A percentile compares a stretch with the other conserved stretches of the same genome.
These are phyloP conservation scores for Euzophera pinguis DNA, from an alignment of 2,888 invertebrate species.

Conservation along the genomic window DNA sequence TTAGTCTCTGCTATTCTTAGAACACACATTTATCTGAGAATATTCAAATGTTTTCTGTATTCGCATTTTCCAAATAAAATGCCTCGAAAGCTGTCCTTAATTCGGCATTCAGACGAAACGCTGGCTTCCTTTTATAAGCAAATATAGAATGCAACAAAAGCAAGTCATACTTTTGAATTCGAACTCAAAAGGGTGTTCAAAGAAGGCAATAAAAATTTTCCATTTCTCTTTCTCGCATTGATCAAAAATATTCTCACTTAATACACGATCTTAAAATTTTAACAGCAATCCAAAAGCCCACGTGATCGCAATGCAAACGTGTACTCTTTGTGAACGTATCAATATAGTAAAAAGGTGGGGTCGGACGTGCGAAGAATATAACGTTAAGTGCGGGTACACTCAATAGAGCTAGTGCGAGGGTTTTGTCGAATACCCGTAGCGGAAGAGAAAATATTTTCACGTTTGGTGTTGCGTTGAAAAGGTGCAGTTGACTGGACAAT, in stretches of 20 bases:
- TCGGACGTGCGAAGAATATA: slow-evolving; percentile 11
- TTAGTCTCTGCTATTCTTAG: no score
- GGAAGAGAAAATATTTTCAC: not conserved
- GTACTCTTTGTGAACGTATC: slow-evolving; percentile 14
- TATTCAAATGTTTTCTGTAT: no score
- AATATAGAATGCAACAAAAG: not conserved
- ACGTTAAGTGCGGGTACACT: not conserved
- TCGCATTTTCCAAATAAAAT: no score
- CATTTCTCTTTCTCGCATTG: not conserved
- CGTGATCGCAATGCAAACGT: slow-evolving; percentile 6
- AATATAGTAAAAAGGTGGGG: slow-evolving; percentile 11
- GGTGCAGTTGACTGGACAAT: not conserved
- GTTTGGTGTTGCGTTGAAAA: not conserved
- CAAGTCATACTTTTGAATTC: slow-evolving; percentile 3
- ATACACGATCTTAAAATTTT: slow-evolving; percentile 12
- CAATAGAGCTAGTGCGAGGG: not conserved
- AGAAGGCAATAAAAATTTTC: not conserved
- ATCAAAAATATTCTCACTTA: slow-evolving; percentile 10
- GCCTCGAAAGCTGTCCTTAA: no score
- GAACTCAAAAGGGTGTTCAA: not conserved
- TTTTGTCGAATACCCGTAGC: not conserved
- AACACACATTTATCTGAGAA: no score
- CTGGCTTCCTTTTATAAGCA: no score
- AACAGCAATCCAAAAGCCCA: slow-evolving; percentile 6
- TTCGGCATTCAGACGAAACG: no score